Evolutionary conservation across 1,140 invertebrate species (phyloP).

Genomic region (Drosophila quadrilineata): DNA sequence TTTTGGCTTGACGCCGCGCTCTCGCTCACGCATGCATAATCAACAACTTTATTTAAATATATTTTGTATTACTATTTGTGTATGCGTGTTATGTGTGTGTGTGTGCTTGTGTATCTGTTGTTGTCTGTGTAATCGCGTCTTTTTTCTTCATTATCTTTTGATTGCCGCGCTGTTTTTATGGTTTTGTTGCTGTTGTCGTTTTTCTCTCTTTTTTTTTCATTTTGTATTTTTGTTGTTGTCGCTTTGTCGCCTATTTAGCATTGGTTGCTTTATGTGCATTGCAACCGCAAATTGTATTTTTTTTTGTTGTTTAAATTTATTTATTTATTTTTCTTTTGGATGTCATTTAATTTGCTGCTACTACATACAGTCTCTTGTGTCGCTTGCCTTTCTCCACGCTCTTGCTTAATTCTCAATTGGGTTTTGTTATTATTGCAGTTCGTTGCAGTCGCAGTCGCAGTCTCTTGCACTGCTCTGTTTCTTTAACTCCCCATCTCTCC

Average conservation of each 20-base stretch:
- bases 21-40: slow-evolving; percentile 70
- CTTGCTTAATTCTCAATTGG: slow-evolving; percentile 24
- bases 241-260: slow-evolving; percentile 48
- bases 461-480: not conserved
- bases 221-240: slow-evolving; percentile 13
- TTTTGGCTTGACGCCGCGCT: slow-evolving; percentile 46
- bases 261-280: slow-evolving; percentile 19
- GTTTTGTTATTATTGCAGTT: slow-evolving; percentile 10
- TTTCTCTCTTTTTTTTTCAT: slow-evolving; percentile 25
- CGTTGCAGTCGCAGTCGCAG: not conserved
- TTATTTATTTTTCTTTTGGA: not conserved
- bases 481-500: not conserved
- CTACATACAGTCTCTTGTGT: slow-evolving; percentile 22
- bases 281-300: slow-evolving; percentile 37
- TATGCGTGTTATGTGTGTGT: not conserved
- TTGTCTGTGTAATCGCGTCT: slow-evolving; percentile 65
- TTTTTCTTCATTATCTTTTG: slow-evolving; percentile 79
- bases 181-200: slow-evolving; percentile 55
- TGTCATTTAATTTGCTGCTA: not conserved
- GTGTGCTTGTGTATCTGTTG: not conserved
- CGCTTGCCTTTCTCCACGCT: no score
- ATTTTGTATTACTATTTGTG: no score
- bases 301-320: slow-evolving; percentile 3
- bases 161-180: slow-evolving; percentile 68
- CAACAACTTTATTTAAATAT: slow-evolving; percentile 42